Conservation (phyloP, 2,888 invertebrate species). For the Phytoseiulus persimilis region DNA sequence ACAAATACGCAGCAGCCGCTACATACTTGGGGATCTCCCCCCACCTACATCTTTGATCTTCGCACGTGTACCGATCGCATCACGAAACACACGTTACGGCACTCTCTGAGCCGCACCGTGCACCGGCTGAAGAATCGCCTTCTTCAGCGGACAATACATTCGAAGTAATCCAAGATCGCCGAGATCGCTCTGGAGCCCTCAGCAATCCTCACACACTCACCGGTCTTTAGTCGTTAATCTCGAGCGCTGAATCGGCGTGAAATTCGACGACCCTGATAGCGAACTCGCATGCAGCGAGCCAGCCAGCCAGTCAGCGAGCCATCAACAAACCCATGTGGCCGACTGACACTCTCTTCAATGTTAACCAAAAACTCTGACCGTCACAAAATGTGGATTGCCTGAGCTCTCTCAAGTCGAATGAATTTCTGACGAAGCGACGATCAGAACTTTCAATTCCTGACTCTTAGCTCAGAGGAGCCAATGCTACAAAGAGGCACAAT, state of each 20-base stretch:
- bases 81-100: neutral
- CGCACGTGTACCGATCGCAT: constrained; percentile 5
- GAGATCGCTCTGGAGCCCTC: neutral
- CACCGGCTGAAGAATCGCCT: neutral
- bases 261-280: constrained; percentile 10
- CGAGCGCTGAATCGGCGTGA: constrained; percentile 35
- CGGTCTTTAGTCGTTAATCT: constrained; percentile 35
- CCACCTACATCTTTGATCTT: neutral
- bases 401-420: neutral
- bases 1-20: neutral
- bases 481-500: neutral
- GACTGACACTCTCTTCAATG: neutral
- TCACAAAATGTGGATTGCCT: neutral
- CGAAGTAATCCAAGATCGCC: neutral
- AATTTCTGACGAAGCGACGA: neutral
- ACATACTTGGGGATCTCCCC: neutral
- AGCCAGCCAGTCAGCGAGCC: neutral
- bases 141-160: neutral
- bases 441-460: neutral
- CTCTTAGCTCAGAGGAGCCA: neutral
- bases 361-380: neutral
- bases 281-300: neutral
- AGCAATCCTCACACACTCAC: neutral
- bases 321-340: neutral
- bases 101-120: neutral